phyloP scores from a whole-genome alignment of 2,797 vertebrate genomes.

The Pseudotriccus pelzelni region DNA sequence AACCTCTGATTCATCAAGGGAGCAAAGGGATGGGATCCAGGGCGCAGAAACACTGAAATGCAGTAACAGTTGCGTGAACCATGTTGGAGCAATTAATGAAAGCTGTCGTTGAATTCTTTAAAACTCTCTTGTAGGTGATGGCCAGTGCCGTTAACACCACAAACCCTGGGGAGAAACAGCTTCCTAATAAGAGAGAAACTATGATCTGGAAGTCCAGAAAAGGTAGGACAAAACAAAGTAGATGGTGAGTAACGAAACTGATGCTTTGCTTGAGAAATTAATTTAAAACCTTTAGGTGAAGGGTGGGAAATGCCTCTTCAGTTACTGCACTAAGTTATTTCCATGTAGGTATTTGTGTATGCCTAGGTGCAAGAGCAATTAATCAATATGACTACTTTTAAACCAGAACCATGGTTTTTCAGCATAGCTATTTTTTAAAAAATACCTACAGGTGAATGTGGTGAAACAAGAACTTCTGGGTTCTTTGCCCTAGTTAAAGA shows the following conservation, averaged over 20 bases:
- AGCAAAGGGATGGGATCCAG: background rate
- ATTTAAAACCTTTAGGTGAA: background rate
- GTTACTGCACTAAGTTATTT: background rate
- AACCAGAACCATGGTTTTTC: background rate
- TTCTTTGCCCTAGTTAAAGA: background rate
- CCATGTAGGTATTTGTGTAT: background rate
- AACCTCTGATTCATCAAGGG: background rate
- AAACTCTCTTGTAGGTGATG: conserved; percentile 14
- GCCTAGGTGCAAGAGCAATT: background rate
- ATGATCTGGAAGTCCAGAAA: background rate
- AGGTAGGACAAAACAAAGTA: background rate
- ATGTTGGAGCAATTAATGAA: rapidly evolving
- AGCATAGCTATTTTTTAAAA: background rate
- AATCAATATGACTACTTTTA: background rate
- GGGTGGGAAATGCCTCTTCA: background rate
- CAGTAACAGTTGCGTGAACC: background rate
- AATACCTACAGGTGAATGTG: background rate
- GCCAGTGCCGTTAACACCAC: background rate
- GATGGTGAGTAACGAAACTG: background rate
- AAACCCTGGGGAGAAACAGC: background rate
- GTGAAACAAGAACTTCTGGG: background rate
- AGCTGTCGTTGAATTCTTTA: background rate
- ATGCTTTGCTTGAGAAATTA: background rate
- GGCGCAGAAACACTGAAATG: background rate
- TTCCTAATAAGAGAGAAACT: background rate